These are phyloP conservation scores for Darwinula stevensoni DNA, from an alignment of 2,888 invertebrate genomes.

Conservation along the genomic window DNA sequence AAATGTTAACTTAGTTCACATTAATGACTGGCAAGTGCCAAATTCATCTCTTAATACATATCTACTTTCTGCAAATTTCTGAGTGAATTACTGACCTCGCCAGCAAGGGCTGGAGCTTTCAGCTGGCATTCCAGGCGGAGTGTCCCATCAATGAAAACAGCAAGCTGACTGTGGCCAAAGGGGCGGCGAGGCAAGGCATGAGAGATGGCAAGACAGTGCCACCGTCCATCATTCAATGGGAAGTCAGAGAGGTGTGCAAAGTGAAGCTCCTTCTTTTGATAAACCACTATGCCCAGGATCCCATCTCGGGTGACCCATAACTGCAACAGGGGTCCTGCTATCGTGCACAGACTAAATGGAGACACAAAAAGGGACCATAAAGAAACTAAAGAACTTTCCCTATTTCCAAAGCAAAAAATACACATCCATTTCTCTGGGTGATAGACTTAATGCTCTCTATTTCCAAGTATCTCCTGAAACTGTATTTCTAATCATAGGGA, in stretches of 20 bases:
- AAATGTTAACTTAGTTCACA: too few relatives aligned
- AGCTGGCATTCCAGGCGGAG: background rate
- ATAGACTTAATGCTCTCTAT: too few relatives aligned
- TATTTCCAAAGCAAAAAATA: background rate
- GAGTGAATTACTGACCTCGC: too few relatives aligned
- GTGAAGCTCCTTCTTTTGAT: background rate
- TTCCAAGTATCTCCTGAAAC: too few relatives aligned
- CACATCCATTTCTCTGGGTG: too few relatives aligned
- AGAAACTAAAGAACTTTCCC: background rate
- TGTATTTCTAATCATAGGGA: too few relatives aligned
- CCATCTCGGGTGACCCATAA: too few relatives aligned
- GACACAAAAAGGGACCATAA: background rate
- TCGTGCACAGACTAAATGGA: too few relatives aligned
- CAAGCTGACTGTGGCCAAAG: background rate
- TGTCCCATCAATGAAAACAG: background rate
- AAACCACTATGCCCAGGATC: background rate
- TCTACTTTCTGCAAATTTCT: too few relatives aligned
- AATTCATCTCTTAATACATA: too few relatives aligned
- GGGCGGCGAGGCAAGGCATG: background rate
- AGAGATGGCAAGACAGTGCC: background rate
- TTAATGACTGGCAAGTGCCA: too few relatives aligned
- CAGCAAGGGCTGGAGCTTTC: background rate
- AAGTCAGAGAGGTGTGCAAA: background rate
- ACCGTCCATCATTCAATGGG: slow-evolving; percentile 1
- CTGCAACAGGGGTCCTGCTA: too few relatives aligned